Evolutionary conservation across 2,888 invertebrate genomes (phyloP).

Genomic region (Eupithecia tripunctaria): DNA sequence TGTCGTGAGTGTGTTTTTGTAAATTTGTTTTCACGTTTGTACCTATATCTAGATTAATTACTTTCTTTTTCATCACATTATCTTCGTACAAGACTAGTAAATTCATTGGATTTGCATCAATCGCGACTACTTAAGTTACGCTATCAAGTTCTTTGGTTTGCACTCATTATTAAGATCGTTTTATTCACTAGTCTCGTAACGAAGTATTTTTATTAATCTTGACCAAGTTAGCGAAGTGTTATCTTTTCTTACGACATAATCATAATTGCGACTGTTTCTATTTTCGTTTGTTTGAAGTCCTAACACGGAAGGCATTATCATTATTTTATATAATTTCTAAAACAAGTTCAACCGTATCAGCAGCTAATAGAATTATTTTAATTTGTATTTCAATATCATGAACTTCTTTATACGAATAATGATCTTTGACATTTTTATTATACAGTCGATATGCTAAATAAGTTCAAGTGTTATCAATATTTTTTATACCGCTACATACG

Average conservation of each 20-base stretch:
- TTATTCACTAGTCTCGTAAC: slow-evolving; percentile 30
- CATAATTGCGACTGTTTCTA: slow-evolving; percentile 20
- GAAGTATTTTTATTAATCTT: slow-evolving; percentile 20
- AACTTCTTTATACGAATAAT: slow-evolving; percentile 53
- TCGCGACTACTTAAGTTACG: neutral
- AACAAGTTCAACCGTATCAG: slow-evolving; percentile 48
- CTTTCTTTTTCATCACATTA: slow-evolving; percentile 43
- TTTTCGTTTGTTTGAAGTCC: slow-evolving; percentile 21
- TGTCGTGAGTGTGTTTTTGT: slow-evolving; percentile 72
- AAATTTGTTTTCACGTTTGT: slow-evolving; percentile 68
- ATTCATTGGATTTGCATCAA: neutral
- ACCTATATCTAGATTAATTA: slow-evolving; percentile 65
- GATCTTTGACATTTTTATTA: slow-evolving; percentile 61
- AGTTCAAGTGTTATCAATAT: slow-evolving; percentile 61
- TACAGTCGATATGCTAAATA: slow-evolving; percentile 50
- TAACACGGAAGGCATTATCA: slow-evolving; percentile 39
- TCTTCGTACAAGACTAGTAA: slow-evolving; percentile 42
- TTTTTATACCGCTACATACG: slow-evolving; percentile 55
- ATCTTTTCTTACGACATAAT: slow-evolving; percentile 16
- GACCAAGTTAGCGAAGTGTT: slow-evolving; percentile 9
- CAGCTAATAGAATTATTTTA: slow-evolving; percentile 54
- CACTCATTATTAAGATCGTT: neutral
- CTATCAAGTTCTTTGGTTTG: neutral
- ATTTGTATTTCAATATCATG: slow-evolving; percentile 62
- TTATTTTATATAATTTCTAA: slow-evolving; percentile 56